Evolutionary conservation across 2,113 vertebrate genomes (phyloP), one percentile per base, ranked within the genome.

Genomic region (Parotia lawesii): DNA sequence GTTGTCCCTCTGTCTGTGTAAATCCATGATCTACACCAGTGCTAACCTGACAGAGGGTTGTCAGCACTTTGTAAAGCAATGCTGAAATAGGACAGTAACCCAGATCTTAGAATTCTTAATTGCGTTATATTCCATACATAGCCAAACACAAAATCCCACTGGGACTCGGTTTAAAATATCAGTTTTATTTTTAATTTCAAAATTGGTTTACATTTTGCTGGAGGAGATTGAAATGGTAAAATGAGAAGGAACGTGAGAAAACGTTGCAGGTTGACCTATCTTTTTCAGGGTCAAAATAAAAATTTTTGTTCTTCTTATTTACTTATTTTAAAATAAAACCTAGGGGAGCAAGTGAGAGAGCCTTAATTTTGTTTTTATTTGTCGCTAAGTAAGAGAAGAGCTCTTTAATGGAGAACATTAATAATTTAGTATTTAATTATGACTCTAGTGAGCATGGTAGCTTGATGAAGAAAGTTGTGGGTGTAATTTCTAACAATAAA

Each of bases 131-230:
- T 80, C 77, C n/a, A 27, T 89, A 44, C 31, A 15, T 58, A 87
- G 64, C 42, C 44, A 42, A 91, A 90, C 45, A 87, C 44, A 82
- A 91, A 91, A 71, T 73, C 22, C 76, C 33, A 13, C 5, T 58
- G 82, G 35, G 81, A 76, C 24, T 33, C 1, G 2, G 27, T 83
- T 92, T 81, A 75, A 94, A 94, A 65, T 64, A 65, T 5, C 21
- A 17, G 50, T 29, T 92, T 84, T 89, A 91, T 87, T 95, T 89
- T 95, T 87, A 76, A 89, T 82, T 87, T 93, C 58, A 66, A 87
- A 93, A 89, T 91, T 9, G 31, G 20, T 84, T 94, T 87, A 40
- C 2, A 1, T 78, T 93, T 94, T 90, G 17, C 70, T 24, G 9
- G 38, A 8, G 33, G 76, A 3, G 2, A 84, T 42, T 60, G 48